These are phyloP conservation scores for Chloropsis hardwickii DNA, from an alignment of 2,113 vertebrate species.

Conservation along the genomic window DNA sequence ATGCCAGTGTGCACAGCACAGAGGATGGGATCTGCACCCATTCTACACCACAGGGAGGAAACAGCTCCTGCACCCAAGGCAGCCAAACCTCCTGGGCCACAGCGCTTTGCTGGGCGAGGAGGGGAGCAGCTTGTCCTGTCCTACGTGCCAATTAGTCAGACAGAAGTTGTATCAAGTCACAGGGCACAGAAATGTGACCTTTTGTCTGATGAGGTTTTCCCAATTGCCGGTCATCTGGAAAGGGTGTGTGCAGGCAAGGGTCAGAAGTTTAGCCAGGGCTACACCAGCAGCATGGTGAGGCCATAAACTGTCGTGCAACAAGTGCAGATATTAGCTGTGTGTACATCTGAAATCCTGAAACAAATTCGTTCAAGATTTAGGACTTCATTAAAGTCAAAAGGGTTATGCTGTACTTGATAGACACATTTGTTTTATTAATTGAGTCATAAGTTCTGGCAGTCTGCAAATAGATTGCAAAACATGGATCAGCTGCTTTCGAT, in stretches of 20 bases:
- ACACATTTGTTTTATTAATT: slow-evolving; percentile 76
- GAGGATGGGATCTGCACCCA: fast-evolving
- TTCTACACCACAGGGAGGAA: not conserved
- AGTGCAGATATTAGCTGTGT: slow-evolving; percentile 5
- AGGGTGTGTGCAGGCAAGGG: not conserved
- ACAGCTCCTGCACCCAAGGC: no score
- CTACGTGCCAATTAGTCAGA: not conserved
- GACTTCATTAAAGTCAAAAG: slow-evolving; percentile 69
- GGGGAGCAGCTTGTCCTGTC: not conserved
- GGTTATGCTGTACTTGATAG: slow-evolving; percentile 55
- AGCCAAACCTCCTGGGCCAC: not conserved
- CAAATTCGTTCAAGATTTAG: slow-evolving; percentile 54
- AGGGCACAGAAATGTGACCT: slow-evolving; percentile 13
- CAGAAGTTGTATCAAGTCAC: not conserved
- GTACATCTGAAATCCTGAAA: slow-evolving; percentile 49
- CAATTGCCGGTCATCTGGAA: slow-evolving; percentile 44
- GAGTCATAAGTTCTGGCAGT: slow-evolving; percentile 69
- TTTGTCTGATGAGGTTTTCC: slow-evolving; percentile 8
- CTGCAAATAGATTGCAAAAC: slow-evolving; percentile 64
- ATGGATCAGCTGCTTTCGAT: slow-evolving; percentile 76
- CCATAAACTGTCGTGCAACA: slow-evolving; percentile 33
- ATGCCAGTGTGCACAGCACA: not conserved
- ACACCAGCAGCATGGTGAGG: not conserved
- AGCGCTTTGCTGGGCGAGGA: fast-evolving
- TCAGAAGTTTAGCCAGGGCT: slow-evolving; percentile 20